phyloP scores from a whole-genome alignment of 2,113 vertebrate genomes.

The Amazona guildingii region DNA sequence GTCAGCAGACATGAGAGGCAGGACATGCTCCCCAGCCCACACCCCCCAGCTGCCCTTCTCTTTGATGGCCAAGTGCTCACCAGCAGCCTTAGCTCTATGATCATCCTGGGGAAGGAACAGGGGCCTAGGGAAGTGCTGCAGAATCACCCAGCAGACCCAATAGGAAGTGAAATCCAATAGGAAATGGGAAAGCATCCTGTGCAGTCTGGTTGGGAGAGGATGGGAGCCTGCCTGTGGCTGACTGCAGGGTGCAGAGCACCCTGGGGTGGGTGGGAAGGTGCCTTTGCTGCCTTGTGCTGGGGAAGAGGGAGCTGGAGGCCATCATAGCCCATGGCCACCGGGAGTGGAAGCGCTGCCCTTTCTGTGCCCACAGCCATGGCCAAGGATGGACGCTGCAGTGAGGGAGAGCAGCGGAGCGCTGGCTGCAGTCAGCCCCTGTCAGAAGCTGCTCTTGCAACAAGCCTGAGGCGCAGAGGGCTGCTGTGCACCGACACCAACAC shows the following conservation, averaged over 20 bases:
- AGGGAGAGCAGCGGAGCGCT: too few species aligned
- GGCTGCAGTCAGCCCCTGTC: accelerated
- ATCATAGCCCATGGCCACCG: accelerated
- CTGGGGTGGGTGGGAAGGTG: not conserved
- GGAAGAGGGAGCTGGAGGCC: not conserved
- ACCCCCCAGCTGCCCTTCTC: not conserved
- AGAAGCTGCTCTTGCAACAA: not conserved
- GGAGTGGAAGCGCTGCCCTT: not conserved
- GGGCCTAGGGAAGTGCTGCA: not conserved
- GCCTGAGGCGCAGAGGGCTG: not conserved
- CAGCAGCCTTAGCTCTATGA: not conserved
- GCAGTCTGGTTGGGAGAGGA: accelerated
- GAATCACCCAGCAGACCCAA: too few species aligned
- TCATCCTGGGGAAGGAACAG: accelerated
- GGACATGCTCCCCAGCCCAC: not conserved
- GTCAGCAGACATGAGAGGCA: not conserved
- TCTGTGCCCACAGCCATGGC: accelerated
- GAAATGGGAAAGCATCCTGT: accelerated
- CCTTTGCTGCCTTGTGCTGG: not conserved
- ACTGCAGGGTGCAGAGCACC: accelerated
- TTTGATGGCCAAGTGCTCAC: not conserved
- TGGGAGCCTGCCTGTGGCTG: too few species aligned
- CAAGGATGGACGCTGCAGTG: accelerated
- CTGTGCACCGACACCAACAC: accelerated
- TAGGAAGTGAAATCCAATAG: too few species aligned